Evolutionary conservation across 2,888 invertebrate species (phyloP).

Genomic region (Lochmaea crataegi): DNA sequence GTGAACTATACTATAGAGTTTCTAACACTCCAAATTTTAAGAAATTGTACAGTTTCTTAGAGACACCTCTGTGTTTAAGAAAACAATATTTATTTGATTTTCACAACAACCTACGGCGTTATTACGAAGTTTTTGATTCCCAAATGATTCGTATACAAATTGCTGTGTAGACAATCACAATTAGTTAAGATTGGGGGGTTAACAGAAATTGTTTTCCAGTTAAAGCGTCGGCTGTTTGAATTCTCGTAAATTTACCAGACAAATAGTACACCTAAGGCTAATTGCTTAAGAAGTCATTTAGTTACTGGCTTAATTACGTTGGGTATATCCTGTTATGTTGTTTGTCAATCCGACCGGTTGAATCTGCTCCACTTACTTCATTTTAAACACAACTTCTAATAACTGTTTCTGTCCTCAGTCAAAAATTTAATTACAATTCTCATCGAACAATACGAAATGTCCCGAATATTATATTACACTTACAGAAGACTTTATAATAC

Average conservation of each 20-base stretch:
- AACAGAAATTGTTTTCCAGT: conserved; percentile 35
- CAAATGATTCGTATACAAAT: conserved; percentile 18
- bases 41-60: too few relatives aligned
- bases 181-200: conserved; percentile 28
- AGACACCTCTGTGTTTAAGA: too few relatives aligned
- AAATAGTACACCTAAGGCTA: conserved; percentile 61
- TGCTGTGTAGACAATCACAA: conserved; percentile 25
- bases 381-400: conserved; percentile 3
- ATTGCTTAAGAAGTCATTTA: conserved; percentile 63
- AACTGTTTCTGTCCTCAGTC: not conserved
- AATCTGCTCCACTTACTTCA: conserved; percentile 12
- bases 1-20: too few relatives aligned
- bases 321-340: conserved; percentile 44
- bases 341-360: conserved; percentile 11
- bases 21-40: too few relatives aligned
- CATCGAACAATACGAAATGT: not conserved
- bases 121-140: conserved; percentile 6
- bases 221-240: conserved; percentile 27
- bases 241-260: conserved; percentile 51
- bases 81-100: not conserved
- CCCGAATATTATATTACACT: too few relatives aligned
- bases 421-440: conserved; percentile 24
- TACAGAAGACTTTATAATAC: too few relatives aligned
- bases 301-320: conserved; percentile 61
- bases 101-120: not conserved